A percentile compares a stretch with the other conserved stretches of the same genome.
Conservation (phyloP, 1,140 invertebrate species). For the Liolophura sinensis region DNA sequence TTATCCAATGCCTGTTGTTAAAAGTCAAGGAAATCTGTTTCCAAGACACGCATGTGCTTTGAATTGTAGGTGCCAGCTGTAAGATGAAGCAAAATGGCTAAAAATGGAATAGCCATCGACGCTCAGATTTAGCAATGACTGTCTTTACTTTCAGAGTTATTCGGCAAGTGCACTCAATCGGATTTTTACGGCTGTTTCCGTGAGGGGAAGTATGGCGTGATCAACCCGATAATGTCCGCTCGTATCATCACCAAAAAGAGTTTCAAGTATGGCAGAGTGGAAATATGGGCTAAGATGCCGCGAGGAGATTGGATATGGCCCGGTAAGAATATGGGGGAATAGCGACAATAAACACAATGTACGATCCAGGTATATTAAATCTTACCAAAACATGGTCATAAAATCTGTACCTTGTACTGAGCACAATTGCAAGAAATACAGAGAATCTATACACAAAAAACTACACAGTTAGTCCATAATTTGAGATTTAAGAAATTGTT, state of each 20-base stretch:
- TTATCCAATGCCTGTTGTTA: no score
- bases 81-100: no score
- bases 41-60: no score
- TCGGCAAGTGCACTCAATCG: conserved; percentile 9
- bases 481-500: background rate
- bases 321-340: conserved; percentile 37
- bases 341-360: background rate
- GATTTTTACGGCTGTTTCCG: conserved; percentile 13
- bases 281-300: conserved; percentile 73
- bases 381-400: background rate
- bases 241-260: background rate
- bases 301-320: conserved; percentile 76
- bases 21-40: no score
- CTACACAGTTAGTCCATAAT: no score
- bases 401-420: background rate
- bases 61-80: no score
- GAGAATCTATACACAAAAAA: background rate
- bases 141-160: no score
- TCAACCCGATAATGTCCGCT: conserved; percentile 11
- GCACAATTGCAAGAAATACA: background rate
- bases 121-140: no score
- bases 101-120: no score
- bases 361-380: background rate
- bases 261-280: conserved; percentile 68
- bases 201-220: background rate